These are phyloP conservation scores for Perithous albicinctus DNA, from an alignment of 2,888 invertebrate species.

Conservation along the genomic window DNA sequence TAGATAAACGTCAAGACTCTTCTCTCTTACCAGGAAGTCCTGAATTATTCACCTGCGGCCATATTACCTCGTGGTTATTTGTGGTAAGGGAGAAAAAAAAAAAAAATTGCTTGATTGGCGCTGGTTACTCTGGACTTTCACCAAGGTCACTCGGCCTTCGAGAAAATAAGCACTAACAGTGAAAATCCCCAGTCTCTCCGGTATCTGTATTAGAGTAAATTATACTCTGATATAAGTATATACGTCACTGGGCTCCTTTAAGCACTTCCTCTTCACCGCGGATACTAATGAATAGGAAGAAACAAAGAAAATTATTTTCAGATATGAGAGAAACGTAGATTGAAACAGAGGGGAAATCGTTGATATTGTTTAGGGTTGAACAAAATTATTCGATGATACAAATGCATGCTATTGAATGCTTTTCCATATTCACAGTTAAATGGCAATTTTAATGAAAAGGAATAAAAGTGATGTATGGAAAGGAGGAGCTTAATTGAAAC, in stretches of 20 bases:
- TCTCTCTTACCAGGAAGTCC: constrained; percentile 45
- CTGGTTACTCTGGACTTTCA: constrained; percentile 38
- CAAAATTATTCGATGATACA: too few species aligned
- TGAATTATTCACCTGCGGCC: constrained; percentile 29
- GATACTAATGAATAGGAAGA: not conserved
- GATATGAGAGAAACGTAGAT: too few species aligned
- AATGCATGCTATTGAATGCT: too few species aligned
- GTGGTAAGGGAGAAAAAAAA: not conserved
- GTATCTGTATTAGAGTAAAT: constrained; percentile 16
- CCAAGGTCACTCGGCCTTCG: constrained; percentile 45
- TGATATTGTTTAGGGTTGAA: too few species aligned
- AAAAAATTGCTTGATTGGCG: constrained; percentile 8
- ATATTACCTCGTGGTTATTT: not conserved
- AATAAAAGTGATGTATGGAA: too few species aligned
- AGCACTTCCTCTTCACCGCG: not conserved
- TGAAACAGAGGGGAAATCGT: too few species aligned
- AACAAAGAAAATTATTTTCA: too few species aligned
- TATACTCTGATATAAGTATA: constrained; percentile 8
- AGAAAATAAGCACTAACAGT: not conserved
- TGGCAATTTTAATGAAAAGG: too few species aligned
- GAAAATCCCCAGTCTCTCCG: not conserved
- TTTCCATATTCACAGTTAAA: too few species aligned
- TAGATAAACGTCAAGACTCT: constrained; percentile 14
- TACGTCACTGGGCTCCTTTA: not conserved
- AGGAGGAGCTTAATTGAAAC: too few species aligned